These are phyloP conservation scores for Xestia sexstrigata DNA, from an alignment of 2,888 invertebrate species.

Conservation along the genomic window DNA sequence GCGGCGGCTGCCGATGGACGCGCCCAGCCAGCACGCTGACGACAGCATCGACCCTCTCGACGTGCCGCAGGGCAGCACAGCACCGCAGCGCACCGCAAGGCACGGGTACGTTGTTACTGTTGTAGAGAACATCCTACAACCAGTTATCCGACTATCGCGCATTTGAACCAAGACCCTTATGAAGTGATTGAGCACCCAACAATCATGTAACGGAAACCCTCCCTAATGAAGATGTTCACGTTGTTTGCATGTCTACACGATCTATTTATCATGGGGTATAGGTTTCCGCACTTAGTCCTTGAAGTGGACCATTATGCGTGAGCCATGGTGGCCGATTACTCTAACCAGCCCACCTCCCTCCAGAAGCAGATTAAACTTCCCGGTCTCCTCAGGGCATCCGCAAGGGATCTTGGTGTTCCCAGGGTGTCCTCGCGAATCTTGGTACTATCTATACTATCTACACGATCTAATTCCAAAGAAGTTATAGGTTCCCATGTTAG, in stretches of 20 bases:
- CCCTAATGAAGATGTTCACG: slow-evolving; percentile 26
- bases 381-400: too few relatives aligned
- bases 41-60: slow-evolving; percentile 92
- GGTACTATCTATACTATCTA: too few relatives aligned
- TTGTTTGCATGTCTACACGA: slow-evolving; percentile 22
- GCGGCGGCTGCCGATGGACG: slow-evolving; percentile 89
- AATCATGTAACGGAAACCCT: background rate
- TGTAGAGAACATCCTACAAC: background rate
- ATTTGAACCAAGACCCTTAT: background rate
- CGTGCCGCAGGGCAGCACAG: slow-evolving; percentile 93
- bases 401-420: too few relatives aligned
- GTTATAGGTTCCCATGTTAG: slow-evolving; percentile 37
- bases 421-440: too few relatives aligned
- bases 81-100: slow-evolving; percentile 94
- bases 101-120: slow-evolving; percentile 90
- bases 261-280: too few relatives aligned
- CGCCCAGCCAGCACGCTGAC: slow-evolving; percentile 89
- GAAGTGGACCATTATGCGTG: too few relatives aligned
- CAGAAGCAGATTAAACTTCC: too few relatives aligned
- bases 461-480: slow-evolving; percentile 30
- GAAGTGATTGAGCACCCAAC: background rate
- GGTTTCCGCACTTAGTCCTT: too few relatives aligned
- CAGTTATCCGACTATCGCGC: background rate
- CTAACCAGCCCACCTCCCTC: too few relatives aligned
- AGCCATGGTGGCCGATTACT: too few relatives aligned